phyloP scores from a whole-genome alignment of 2,113 vertebrate species.

The Otis tarda region DNA sequence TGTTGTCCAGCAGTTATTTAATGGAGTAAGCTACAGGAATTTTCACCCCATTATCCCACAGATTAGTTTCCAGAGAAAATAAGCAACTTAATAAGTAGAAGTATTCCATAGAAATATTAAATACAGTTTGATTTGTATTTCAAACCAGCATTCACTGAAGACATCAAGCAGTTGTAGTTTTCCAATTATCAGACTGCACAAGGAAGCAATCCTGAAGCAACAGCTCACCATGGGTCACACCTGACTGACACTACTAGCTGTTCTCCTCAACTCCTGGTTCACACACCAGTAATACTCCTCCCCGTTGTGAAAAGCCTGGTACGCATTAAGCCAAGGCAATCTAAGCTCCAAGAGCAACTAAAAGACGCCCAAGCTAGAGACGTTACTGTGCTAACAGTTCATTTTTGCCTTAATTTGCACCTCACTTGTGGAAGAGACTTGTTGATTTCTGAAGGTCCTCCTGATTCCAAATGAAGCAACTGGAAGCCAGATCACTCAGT shows the following conservation, averaged over 20 bases:
- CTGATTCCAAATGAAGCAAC: not conserved
- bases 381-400: not conserved
- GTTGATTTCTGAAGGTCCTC: not conserved
- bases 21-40: not conserved
- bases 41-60: not conserved
- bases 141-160: not conserved
- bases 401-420: not conserved
- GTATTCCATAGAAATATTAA: not conserved
- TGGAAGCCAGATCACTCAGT: not conserved
- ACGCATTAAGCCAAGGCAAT: not conserved
- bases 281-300: not conserved
- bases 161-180: not conserved
- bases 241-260: not conserved
- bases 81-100: not conserved
- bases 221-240: not conserved
- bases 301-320: not conserved
- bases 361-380: not conserved
- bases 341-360: not conserved
- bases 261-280: not conserved
- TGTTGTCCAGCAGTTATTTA: not conserved
- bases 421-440: not conserved
- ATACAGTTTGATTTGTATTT: not conserved
- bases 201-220: not conserved
- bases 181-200: not conserved
- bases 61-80: conserved; percentile 9